Evolutionary conservation across 2,888 invertebrate species (phyloP).

Genomic region (Epinotia ramella): DNA sequence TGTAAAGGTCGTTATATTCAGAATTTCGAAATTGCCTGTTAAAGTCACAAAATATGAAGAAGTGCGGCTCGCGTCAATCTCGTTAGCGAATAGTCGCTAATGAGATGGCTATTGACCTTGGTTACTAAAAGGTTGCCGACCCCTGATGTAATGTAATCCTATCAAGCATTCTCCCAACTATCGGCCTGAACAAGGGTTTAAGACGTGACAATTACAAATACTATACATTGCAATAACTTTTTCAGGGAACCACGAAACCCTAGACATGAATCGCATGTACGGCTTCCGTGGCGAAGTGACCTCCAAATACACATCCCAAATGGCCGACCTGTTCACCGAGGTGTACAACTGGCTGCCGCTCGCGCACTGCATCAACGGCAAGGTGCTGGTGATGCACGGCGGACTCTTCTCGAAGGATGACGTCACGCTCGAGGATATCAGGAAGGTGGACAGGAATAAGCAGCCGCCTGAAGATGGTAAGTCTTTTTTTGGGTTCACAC

Average conservation of each 20-base stretch:
- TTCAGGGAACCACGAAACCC: constrained; percentile 98
- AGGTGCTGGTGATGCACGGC: constrained; percentile 97
- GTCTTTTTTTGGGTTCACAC: neutral
- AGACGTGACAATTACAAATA: no score
- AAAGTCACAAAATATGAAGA: no score
- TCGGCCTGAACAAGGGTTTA: no score
- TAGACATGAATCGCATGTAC: constrained; percentile 99
- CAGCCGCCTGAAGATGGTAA: constrained; percentile 98
- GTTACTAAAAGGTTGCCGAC: no score
- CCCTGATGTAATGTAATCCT: neutral
- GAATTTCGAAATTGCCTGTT: no score
- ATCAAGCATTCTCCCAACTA: neutral
- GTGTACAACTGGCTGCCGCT: constrained; percentile 99
- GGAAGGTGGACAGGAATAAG: constrained; percentile 94
- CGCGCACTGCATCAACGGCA: constrained; percentile 96
- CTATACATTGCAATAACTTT: neutral
- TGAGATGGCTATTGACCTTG: no score
- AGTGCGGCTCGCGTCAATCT: no score
- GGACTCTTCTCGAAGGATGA: constrained; percentile 97
- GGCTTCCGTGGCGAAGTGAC: constrained; percentile 99
- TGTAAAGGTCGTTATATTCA: no score
- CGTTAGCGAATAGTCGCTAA: no score
- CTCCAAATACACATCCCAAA: constrained; percentile 96
- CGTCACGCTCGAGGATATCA: constrained; percentile 96
- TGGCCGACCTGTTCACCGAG: constrained; percentile 99